Conservation (phyloP, 1,140 invertebrate genomes). For the Trichonephila clavata region DNA sequence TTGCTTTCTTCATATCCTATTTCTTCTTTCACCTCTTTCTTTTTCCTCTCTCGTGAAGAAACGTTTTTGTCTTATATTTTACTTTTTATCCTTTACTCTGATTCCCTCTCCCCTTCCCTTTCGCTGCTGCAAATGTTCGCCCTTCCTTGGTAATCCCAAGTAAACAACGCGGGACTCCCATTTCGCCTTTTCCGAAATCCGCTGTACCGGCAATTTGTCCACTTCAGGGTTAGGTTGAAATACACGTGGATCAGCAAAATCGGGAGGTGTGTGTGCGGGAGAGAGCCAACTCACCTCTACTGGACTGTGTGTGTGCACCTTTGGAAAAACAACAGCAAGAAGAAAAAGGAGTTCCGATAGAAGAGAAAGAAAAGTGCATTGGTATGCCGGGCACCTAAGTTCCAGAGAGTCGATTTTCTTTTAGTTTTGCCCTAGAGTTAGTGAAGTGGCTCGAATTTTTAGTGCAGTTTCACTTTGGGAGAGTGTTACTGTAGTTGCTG, state of each 20-base stretch:
- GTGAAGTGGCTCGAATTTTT: conserved; percentile 49
- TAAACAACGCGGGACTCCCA: conserved; percentile 49
- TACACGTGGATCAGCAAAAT: conserved; percentile 68
- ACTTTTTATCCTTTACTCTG: conserved; percentile 12
- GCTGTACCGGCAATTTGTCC: conserved; percentile 68
- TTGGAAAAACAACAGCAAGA: not conserved
- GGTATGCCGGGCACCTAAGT: conserved; percentile 20
- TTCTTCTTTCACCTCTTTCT: conserved; percentile 13
- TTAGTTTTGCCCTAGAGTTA: conserved; percentile 8
- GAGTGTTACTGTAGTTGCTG: conserved; percentile 37
- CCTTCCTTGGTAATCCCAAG: conserved; percentile 18
- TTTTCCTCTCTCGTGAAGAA: not conserved
- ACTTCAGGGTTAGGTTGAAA: conserved; percentile 64
- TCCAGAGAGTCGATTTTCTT: conserved; percentile 33
- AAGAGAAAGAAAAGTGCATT: conserved; percentile 5
- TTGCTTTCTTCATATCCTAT: conserved; percentile 34
- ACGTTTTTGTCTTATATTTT: conserved; percentile 39
- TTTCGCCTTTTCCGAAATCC: conserved; percentile 41
- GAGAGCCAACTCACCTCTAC: not conserved
- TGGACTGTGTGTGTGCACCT: not conserved
- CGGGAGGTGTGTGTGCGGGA: not conserved
- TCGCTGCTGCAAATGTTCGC: not conserved
- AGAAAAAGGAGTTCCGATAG: not conserved
- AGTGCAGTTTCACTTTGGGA: conserved; percentile 20
- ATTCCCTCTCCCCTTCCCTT: not conserved